Percentiles rank a stretch among this genome's conserved stretches.
These are phyloP conservation scores for Delichon dasypus DNA, from an alignment of 2,797 vertebrate species.

Conservation along the genomic window DNA sequence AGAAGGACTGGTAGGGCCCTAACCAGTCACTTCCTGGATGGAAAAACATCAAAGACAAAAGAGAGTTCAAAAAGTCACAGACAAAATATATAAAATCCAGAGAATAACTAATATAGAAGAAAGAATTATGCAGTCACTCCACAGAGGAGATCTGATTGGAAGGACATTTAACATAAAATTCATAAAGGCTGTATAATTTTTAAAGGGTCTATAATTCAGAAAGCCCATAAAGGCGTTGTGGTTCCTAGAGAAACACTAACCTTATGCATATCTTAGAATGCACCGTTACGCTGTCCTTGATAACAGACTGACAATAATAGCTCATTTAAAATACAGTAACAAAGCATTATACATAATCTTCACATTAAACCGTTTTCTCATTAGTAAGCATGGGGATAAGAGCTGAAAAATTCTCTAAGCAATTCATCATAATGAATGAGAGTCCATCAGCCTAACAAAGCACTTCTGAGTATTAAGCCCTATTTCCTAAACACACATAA, in stretches of 20 bases:
- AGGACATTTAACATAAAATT: not conserved
- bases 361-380: not conserved
- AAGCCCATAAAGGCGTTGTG: not conserved
- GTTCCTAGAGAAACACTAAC: not conserved
- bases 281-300: not conserved
- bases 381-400: not conserved
- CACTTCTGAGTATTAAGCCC: not conserved
- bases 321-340: not conserved
- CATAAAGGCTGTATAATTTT: not conserved
- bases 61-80: not conserved
- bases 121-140: not conserved
- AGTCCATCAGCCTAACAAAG: conserved; percentile 16
- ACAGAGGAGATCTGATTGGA: not conserved
- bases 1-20: not conserved
- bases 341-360: not conserved
- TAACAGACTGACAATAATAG: not conserved
- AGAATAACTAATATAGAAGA: not conserved
- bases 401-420: conserved; percentile 8
- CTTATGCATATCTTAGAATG: not conserved
- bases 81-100: not conserved
- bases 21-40: not conserved
- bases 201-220: not conserved
- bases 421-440: conserved; percentile 10
- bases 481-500: not conserved
- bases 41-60: not conserved